These are phyloP conservation scores for Xiphophorus maculatus DNA, from an alignment of 2,113 vertebrate species.

Conservation along the genomic window DNA sequence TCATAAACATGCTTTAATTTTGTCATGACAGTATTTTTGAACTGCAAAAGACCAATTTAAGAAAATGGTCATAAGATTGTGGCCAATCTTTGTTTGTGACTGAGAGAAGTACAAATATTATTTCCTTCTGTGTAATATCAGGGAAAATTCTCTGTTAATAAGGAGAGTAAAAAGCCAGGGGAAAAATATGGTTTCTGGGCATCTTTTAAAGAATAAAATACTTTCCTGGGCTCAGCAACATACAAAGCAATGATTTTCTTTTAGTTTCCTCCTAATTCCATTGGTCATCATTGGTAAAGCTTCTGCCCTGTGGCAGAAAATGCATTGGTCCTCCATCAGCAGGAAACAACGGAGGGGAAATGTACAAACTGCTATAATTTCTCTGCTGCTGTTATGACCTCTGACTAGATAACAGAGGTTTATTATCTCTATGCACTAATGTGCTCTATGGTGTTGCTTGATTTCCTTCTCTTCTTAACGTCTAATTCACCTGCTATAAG, in stretches of 20 bases:
- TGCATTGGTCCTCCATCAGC: slow-evolving; percentile 96
- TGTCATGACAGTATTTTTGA: background rate
- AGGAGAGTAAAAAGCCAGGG: slow-evolving; percentile 83
- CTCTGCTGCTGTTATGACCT: slow-evolving; percentile 85
- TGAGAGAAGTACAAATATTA: slow-evolving; percentile 52
- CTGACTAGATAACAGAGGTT: slow-evolving; percentile 97
- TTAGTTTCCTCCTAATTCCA: slow-evolving; percentile 90
- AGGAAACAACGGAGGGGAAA: slow-evolving; percentile 88
- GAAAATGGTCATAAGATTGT: background rate
- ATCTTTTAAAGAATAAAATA: slow-evolving; percentile 90
- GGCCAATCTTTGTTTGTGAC: slow-evolving; percentile 19
- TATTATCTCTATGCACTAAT: slow-evolving; percentile 82
- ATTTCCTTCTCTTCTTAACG: slow-evolving; percentile 99
- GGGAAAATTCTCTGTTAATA: slow-evolving; percentile 73
- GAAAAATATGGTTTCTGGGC: slow-evolving; percentile 87
- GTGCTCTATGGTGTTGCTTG: slow-evolving; percentile 84
- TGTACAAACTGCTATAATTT: slow-evolving; percentile 89
- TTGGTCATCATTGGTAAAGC: slow-evolving; percentile 80
- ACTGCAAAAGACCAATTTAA: background rate
- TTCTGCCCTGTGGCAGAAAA: slow-evolving; percentile 87
- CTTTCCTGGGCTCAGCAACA: slow-evolving; percentile 87
- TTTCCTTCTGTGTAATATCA: background rate
- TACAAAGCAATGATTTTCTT: slow-evolving; percentile 87
- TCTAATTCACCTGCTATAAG: slow-evolving; percentile 89
- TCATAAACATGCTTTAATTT: background rate